A percentile compares a stretch with the other conserved stretches of the same genome.
These are phyloP conservation scores for Zophobas morio DNA, from an alignment of 1,140 invertebrate species.

Conservation along the genomic window DNA sequence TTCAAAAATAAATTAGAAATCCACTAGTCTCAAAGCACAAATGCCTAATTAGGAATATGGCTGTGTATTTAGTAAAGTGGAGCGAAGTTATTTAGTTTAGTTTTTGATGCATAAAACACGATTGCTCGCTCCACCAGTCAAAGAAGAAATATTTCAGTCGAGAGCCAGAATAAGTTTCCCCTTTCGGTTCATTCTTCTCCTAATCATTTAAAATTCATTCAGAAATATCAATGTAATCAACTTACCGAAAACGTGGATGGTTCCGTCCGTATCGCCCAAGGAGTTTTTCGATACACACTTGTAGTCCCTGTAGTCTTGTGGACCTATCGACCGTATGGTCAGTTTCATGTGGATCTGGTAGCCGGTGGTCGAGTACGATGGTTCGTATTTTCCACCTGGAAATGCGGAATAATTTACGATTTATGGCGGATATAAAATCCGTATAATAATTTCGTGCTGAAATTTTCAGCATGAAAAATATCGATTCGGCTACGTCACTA, in stretches of 20 bases:
- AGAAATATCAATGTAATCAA: conserved; percentile 44
- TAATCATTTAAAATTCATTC: conserved; percentile 45
- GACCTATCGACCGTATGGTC: conserved; percentile 79
- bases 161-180: conserved; percentile 24
- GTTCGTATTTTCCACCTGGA: conserved; percentile 82
- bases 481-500: conserved; percentile 17
- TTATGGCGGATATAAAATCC: conserved; percentile 31
- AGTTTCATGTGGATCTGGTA: conserved; percentile 86
- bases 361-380: conserved; percentile 76
- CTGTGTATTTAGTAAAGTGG: conserved; percentile 40
- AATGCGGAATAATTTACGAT: conserved; percentile 43
- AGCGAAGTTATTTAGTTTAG: conserved; percentile 39
- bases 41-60: conserved; percentile 38
- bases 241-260: conserved; percentile 88
- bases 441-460: conserved; percentile 21
- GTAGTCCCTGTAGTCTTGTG: conserved; percentile 83
- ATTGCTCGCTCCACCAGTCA: conserved; percentile 54
- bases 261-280: conserved; percentile 85
- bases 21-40: background rate
- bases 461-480: conserved; percentile 41
- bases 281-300: conserved; percentile 90
- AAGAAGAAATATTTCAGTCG: conserved; percentile 48
- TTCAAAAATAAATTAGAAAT: background rate
- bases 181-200: conserved; percentile 37
- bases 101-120: conserved; percentile 54